Percentiles rank a stretch among this genome's conserved stretches.
These are phyloP conservation scores for Triplophysa tibetana DNA, from an alignment of 2,113 vertebrate genomes.

Conservation along the genomic window DNA sequence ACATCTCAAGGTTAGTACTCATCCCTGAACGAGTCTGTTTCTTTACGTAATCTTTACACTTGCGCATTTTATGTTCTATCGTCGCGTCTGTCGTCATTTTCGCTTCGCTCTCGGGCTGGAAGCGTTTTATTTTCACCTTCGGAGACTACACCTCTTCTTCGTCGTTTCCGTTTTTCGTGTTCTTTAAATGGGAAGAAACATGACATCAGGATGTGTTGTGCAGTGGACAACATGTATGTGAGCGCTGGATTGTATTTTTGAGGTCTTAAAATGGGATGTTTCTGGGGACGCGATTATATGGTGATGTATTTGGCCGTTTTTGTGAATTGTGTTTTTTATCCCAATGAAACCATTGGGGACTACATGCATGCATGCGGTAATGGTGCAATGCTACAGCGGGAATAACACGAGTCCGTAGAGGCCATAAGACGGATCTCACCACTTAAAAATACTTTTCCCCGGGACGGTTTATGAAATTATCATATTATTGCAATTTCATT, in stretches of 20 bases:
- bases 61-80: conserved; percentile 53
- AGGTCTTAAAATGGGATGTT: conserved; percentile 13
- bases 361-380: conserved; percentile 51
- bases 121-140: neutral
- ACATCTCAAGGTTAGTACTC: conserved; percentile 12
- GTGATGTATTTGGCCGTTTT: conserved; percentile 40
- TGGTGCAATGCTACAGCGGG: conserved; percentile 73
- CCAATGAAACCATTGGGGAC: conserved; percentile 46
- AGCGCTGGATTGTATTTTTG: conserved; percentile 14
- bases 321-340: conserved; percentile 50
- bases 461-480: neutral
- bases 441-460: conserved; percentile 6
- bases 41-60: conserved; percentile 60
- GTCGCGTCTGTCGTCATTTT: conserved; percentile 48
- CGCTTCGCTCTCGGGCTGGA: neutral
- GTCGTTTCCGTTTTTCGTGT: conserved; percentile 30
- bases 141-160: conserved; percentile 8
- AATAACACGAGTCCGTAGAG: conserved; percentile 38
- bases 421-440: conserved; percentile 49
- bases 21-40: conserved; percentile 25
- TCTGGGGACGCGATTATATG: neutral
- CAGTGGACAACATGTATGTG: conserved; percentile 17
- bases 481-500: neutral
- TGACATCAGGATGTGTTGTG: conserved; percentile 41
- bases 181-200: conserved; percentile 40